Percentiles rank a stretch among this genome's conserved stretches.
Evolutionary conservation across 2,888 invertebrate species (phyloP).

Genomic region (Erannis defoliaria): DNA sequence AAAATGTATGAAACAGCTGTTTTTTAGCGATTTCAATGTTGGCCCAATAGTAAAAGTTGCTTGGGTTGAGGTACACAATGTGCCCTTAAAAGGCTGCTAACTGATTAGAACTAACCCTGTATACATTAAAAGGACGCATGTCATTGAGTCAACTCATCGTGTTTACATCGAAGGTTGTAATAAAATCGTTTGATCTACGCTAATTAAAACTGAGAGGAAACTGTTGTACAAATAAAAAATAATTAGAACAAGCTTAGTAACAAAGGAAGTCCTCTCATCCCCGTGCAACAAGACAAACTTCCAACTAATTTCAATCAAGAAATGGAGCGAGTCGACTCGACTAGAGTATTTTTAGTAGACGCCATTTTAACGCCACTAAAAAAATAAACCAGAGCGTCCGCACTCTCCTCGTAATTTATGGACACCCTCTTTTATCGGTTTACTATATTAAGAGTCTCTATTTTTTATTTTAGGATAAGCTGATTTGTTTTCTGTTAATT

Average conservation of each 20-base stretch:
- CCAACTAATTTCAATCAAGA: conserved; percentile 75
- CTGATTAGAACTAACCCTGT: no score
- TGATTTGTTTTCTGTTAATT: conserved; percentile 24
- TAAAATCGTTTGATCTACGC: background rate
- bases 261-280: conserved; percentile 57
- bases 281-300: conserved; percentile 58
- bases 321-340: conserved; percentile 63
- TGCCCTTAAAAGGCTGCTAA: no score
- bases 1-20: no score
- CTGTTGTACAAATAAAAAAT: conserved; percentile 20
- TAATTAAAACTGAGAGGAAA: conserved; percentile 14
- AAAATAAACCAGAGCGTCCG: conserved; percentile 66
- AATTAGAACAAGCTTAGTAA: conserved; percentile 26
- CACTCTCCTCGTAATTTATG: conserved; percentile 73
- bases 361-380: conserved; percentile 68
- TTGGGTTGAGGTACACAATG: no score
- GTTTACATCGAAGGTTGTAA: background rate
- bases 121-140: no score
- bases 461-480: conserved; percentile 49
- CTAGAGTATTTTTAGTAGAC: conserved; percentile 75
- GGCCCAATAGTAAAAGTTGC: no score
- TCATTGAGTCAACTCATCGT: no score
- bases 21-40: no score
- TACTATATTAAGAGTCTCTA: conserved; percentile 63
- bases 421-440: conserved; percentile 66